Evolutionary conservation across 2,113 vertebrate genomes (phyloP).

Genomic region (Neolamprologus falcicula): DNA sequence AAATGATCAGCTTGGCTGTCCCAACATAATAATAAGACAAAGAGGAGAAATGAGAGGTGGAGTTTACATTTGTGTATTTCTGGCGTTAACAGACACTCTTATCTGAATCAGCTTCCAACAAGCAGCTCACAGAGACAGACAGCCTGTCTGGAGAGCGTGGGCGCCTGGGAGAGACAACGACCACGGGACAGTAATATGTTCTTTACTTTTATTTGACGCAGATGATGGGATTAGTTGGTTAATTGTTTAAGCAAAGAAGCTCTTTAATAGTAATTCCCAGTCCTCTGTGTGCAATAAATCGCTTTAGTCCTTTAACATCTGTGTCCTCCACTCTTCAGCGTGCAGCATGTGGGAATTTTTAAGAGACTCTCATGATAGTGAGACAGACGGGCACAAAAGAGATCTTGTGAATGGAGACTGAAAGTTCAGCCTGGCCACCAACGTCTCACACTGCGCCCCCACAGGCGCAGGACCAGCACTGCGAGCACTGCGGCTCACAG

Average conservation of each 20-base stretch:
- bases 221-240: background rate
- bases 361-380: background rate
- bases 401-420: background rate
- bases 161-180: background rate
- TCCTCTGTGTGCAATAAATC: background rate
- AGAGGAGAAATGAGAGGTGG: background rate
- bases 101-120: background rate
- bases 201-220: background rate
- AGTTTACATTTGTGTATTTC: background rate
- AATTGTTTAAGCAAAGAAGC: background rate
- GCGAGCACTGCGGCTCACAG: background rate
- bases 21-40: background rate
- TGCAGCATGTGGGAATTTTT: background rate
- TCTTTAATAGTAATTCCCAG: background rate
- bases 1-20: background rate
- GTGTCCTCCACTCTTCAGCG: background rate
- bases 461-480: background rate
- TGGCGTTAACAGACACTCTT: background rate
- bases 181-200: background rate
- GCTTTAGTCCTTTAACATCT: background rate
- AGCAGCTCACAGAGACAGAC: background rate
- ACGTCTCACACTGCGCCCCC: background rate
- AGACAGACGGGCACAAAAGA: background rate
- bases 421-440: background rate
- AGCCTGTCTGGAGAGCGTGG: background rate